Percentiles rank a stretch among this genome's conserved stretches.
Evolutionary conservation across 1,140 invertebrate species (phyloP).

Genomic region (Saccostrea glomerata): DNA sequence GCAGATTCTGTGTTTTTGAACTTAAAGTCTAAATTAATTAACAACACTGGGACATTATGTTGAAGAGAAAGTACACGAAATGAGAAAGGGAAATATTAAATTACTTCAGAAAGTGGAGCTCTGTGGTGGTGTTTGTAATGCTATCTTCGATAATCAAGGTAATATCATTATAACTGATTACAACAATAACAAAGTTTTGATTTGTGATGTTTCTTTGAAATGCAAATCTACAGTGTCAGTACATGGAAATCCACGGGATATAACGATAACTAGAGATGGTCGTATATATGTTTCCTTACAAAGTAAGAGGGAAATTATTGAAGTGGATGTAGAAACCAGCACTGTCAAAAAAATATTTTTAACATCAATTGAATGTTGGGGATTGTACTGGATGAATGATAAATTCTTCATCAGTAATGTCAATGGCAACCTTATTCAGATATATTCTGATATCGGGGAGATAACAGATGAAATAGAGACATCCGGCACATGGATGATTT

Average conservation of each 20-base stretch:
- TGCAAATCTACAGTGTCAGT: neutral
- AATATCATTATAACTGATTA: neutral
- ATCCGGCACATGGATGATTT: neutral
- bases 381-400: neutral
- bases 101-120: neutral
- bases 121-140: neutral
- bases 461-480: neutral
- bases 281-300: neutral
- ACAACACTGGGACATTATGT: neutral
- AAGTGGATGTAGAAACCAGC: neutral
- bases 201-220: neutral
- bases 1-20: neutral
- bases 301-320: neutral
- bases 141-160: neutral
- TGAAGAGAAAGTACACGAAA: neutral
- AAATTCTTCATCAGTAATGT: neutral
- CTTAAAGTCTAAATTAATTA: neutral
- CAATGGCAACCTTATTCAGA: neutral
- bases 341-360: neutral
- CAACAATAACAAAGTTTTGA: neutral
- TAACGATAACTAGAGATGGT: neutral
- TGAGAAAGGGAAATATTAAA: neutral
- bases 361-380: neutral
- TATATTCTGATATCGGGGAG: neutral
- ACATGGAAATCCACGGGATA: neutral